Conservation (phyloP, 2,113 vertebrate species). For the Cochlearius cochlearius region DNA sequence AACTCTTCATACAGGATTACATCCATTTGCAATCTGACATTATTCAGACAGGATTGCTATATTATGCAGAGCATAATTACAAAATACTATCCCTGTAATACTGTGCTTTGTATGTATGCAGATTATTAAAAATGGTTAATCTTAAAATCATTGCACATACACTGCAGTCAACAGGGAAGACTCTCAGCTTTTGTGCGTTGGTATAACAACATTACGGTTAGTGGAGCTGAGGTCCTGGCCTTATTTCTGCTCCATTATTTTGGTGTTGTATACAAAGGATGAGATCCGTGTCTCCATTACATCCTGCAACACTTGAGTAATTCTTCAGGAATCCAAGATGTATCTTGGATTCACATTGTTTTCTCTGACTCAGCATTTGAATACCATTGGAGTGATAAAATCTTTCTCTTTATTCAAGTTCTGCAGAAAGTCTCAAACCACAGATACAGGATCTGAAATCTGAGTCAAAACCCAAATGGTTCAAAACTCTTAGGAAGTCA, state of each 20-base stretch:
- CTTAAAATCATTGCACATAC: conserved; percentile 69
- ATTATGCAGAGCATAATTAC: conserved; percentile 69
- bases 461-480: neutral
- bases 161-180: conserved; percentile 25
- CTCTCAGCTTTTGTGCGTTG: neutral
- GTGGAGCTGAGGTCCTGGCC: neutral
- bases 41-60: conserved; percentile 65
- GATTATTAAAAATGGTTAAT: conserved; percentile 70
- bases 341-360: neutral
- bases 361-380: conserved; percentile 16
- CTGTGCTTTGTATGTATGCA: conserved; percentile 52
- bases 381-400: conserved; percentile 36
- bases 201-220: neutral
- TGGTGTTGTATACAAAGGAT: neutral
- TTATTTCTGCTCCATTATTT: conserved; percentile 39
- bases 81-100: conserved; percentile 47
- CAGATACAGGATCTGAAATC: neutral
- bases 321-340: neutral
- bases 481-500: neutral
- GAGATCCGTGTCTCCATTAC: conserved; percentile 10
- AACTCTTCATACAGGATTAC: conserved; percentile 59
- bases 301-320: neutral
- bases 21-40: conserved; percentile 64
- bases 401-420: conserved; percentile 11
- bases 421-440: conserved; percentile 2